Evolutionary conservation across 2,113 vertebrate genomes (phyloP).

Genomic region (Saiga tatarica): DNA sequence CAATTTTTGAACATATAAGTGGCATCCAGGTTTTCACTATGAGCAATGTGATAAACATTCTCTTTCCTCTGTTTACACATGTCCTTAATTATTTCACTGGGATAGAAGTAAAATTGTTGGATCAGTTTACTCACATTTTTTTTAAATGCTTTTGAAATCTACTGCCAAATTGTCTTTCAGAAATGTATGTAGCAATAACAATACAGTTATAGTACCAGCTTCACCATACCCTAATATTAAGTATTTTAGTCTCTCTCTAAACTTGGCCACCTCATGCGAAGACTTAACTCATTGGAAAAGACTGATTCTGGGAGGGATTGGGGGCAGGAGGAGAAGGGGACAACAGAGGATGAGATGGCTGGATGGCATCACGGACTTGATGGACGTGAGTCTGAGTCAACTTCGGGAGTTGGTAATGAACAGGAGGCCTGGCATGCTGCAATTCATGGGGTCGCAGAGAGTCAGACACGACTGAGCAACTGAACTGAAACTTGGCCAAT

Average conservation of each 20-base stretch:
- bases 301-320: no score
- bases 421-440: no score
- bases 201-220: neutral
- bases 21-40: neutral
- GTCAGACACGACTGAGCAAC: accelerated
- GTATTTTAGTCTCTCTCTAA: neutral
- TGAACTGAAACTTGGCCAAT: neutral
- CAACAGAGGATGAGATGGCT: no score
- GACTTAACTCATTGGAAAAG: no score
- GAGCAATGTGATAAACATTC: neutral
- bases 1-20: neutral
- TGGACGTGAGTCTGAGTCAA: accelerated
- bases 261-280: neutral
- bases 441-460: no score
- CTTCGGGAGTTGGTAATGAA: no score
- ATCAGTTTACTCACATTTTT: neutral
- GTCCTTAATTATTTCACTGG: neutral
- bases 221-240: accelerated
- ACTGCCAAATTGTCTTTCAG: neutral
- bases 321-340: no score
- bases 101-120: neutral
- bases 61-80: neutral
- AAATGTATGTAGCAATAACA: neutral
- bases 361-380: no score
- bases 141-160: neutral